phyloP scores from a whole-genome alignment of 2,113 vertebrate species.

The Gavialis gangeticus region DNA sequence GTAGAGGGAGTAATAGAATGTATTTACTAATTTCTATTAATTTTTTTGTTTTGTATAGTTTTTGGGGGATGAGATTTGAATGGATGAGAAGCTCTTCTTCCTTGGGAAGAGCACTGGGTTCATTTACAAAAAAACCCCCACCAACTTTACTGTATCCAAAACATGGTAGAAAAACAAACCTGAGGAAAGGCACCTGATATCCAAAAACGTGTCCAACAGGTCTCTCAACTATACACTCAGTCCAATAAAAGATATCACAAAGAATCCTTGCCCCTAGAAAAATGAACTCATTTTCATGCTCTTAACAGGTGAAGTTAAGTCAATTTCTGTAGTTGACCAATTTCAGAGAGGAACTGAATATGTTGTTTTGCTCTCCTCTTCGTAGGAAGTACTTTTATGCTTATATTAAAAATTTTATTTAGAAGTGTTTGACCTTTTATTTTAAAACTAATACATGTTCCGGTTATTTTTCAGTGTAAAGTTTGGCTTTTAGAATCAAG shows the following conservation, averaged over 20 bases:
- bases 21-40: not conserved
- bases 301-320: not conserved
- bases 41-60: not conserved
- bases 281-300: not conserved
- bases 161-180: not conserved
- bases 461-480: not conserved
- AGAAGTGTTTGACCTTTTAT: not conserved
- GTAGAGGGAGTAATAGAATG: fast-evolving
- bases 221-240: too few relatives aligned
- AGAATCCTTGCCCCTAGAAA: not conserved
- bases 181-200: too few relatives aligned
- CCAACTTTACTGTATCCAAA: not conserved
- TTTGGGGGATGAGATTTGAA: not conserved
- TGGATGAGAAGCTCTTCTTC: too few relatives aligned
- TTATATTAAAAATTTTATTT: not conserved
- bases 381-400: not conserved
- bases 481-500: not conserved
- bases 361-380: not conserved
- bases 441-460: too few relatives aligned
- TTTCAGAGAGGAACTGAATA: not conserved
- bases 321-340: not conserved
- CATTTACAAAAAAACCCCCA: too few relatives aligned
- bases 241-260: too few relatives aligned
- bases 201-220: too few relatives aligned
- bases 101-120: too few relatives aligned